Conservation (phyloP, 2,888 invertebrate genomes). For the Mythimna vitellina region DNA sequence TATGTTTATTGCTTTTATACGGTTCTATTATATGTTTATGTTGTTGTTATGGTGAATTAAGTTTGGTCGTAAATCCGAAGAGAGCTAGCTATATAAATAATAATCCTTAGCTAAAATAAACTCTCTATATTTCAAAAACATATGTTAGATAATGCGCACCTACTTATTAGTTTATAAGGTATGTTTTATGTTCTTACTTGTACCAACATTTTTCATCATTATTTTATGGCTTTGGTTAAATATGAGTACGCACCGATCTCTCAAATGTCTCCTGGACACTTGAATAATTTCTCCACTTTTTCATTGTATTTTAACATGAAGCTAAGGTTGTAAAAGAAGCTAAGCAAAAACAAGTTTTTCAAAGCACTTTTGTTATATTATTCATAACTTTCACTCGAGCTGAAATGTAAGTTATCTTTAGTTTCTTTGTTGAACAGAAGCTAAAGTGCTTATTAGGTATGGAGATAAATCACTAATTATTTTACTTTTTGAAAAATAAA, state of each 20-base stretch:
- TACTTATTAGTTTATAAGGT: neutral
- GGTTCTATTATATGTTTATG: slow-evolving; percentile 21
- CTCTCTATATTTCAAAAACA: too few species aligned
- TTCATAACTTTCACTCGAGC: slow-evolving; percentile 34
- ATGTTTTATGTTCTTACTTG: neutral
- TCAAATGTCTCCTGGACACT: slow-evolving; percentile 22
- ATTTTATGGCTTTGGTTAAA: slow-evolving; percentile 8
- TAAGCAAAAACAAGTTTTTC: slow-evolving; percentile 27
- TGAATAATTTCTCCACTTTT: slow-evolving; percentile 26
- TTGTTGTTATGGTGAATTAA: slow-evolving; percentile 15
- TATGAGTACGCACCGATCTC: neutral
- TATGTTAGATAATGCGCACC: too few species aligned
- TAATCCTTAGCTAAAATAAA: too few species aligned
- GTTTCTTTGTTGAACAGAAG: slow-evolving; percentile 23
- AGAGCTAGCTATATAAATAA: neutral
- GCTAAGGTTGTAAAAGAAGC: slow-evolving; percentile 21
- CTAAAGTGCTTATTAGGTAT: neutral
- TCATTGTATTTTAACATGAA: slow-evolving; percentile 30
- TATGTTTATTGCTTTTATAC: slow-evolving; percentile 40
- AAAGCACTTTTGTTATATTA: slow-evolving; percentile 28
- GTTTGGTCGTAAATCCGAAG: slow-evolving; percentile 1
- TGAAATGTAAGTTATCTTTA: slow-evolving; percentile 24
- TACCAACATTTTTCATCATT: neutral
- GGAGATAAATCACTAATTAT: slow-evolving; percentile 2
- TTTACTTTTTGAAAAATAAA: neutral